These are phyloP conservation scores for Thumatha senex DNA, from an alignment of 2,888 invertebrate species.

Conservation along the genomic window DNA sequence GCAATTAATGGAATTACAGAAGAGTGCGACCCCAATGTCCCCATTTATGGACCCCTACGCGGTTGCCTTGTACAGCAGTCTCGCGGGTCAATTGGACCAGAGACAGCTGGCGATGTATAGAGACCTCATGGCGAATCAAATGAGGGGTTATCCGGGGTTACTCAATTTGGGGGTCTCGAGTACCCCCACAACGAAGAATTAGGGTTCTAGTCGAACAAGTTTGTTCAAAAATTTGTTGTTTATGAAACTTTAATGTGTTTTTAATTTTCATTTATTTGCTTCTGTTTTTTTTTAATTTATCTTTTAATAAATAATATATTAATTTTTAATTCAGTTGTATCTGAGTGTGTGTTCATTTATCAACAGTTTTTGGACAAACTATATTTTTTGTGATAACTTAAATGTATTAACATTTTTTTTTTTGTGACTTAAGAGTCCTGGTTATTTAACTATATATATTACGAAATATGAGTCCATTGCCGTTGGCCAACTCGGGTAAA, in stretches of 20 bases:
- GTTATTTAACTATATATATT: no score
- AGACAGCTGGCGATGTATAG: slow-evolving; percentile 70
- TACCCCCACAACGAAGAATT: slow-evolving; percentile 77
- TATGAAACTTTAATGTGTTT: background rate
- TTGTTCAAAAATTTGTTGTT: background rate
- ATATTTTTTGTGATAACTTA: slow-evolving; percentile 9
- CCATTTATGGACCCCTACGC: slow-evolving; percentile 69
- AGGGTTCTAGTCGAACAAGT: slow-evolving; percentile 39
- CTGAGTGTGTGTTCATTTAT: background rate
- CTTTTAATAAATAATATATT: background rate
- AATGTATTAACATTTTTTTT: background rate
- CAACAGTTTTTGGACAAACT: background rate
- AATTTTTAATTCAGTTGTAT: background rate
- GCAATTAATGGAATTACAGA: slow-evolving; percentile 34
- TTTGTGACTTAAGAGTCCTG: slow-evolving; percentile 5
- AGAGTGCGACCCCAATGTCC: slow-evolving; percentile 32
- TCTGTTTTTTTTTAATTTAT: no score
- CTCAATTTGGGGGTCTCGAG: slow-evolving; percentile 54
- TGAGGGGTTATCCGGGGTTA: slow-evolving; percentile 61
- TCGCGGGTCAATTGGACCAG: slow-evolving; percentile 70
- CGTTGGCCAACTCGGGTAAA: no score
- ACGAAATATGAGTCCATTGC: no score
- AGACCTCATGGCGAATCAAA: slow-evolving; percentile 68
- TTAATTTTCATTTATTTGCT: background rate
- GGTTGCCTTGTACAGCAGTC: slow-evolving; percentile 65